phyloP scores from a whole-genome alignment of 1,140 invertebrate genomes.

The Drosophila sp. region DNA sequence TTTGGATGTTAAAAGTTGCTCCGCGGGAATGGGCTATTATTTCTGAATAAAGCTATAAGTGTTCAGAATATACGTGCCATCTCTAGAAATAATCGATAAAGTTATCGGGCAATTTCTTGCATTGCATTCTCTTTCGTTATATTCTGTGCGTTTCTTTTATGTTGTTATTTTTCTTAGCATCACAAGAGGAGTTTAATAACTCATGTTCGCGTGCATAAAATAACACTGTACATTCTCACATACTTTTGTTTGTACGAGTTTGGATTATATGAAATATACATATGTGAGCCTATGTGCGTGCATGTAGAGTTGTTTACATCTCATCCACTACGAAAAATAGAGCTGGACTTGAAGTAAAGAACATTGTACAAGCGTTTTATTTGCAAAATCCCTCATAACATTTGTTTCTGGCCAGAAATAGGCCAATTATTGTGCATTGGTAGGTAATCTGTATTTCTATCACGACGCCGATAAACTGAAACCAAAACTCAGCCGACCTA shows the following conservation, averaged over 20 bases:
- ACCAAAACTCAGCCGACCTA: not conserved
- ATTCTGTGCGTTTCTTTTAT: conserved; percentile 11
- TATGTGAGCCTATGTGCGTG: too few species aligned
- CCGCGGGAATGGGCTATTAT: too few species aligned
- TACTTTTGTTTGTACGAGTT: not conserved
- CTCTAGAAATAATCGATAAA: not conserved
- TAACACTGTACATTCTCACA: not conserved
- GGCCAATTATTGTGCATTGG: not conserved
- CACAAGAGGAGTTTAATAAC: not conserved
- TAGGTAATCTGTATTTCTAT: not conserved
- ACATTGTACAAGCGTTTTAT: not conserved
- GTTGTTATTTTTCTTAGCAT: conserved; percentile 4
- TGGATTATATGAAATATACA: not conserved
- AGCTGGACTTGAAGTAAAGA: not conserved
- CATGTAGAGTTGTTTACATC: not conserved
- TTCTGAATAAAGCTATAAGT: too few species aligned
- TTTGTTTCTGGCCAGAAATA: not conserved
- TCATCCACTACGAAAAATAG: not conserved
- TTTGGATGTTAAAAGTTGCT: too few species aligned
- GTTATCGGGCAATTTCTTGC: not conserved
- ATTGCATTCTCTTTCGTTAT: conserved; percentile 8
- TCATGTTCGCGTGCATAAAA: not conserved
- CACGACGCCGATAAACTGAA: not conserved
- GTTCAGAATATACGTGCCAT: not conserved
- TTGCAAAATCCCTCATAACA: not conserved